Percentiles rank a stretch among this genome's conserved stretches.
These are phyloP conservation scores for Rhinogobio ventralis DNA, from an alignment of 2,797 vertebrate genomes.

Conservation along the genomic window DNA sequence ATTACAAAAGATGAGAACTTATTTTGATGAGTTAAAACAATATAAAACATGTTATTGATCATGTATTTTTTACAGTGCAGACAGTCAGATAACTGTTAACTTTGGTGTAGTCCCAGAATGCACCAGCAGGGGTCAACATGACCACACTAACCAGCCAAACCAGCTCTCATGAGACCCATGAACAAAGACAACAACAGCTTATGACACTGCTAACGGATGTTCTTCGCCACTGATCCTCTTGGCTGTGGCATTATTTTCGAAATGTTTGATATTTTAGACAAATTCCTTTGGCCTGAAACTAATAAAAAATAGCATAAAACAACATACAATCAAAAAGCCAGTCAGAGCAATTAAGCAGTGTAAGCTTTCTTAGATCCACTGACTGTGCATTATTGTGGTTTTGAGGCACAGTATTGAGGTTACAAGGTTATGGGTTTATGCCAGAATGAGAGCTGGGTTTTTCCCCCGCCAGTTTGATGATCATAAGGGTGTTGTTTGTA, in stretches of 20 bases:
- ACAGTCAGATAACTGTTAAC: neutral
- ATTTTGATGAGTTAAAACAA: too few species aligned
- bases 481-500: neutral
- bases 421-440: neutral
- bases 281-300: neutral
- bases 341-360: neutral
- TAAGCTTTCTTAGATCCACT: neutral
- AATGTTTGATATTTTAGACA: neutral
- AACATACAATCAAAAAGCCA: neutral
- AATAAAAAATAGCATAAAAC: neutral
- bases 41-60: too few species aligned
- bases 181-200: too few species aligned
- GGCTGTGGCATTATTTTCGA: neutral
- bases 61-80: too few species aligned
- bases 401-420: constrained; percentile 1
- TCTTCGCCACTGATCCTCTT: neutral
- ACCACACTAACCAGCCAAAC: neutral
- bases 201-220: neutral
- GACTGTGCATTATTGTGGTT: neutral
- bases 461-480: neutral
- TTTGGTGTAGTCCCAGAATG: neutral
- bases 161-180: neutral
- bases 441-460: neutral
- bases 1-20: too few species aligned
- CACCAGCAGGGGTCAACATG: constrained; percentile 4